A percentile compares a stretch with the other conserved stretches of the same genome.
Evolutionary conservation across 2,113 vertebrate genomes (phyloP).

Genomic region (Sapajus apella): DNA sequence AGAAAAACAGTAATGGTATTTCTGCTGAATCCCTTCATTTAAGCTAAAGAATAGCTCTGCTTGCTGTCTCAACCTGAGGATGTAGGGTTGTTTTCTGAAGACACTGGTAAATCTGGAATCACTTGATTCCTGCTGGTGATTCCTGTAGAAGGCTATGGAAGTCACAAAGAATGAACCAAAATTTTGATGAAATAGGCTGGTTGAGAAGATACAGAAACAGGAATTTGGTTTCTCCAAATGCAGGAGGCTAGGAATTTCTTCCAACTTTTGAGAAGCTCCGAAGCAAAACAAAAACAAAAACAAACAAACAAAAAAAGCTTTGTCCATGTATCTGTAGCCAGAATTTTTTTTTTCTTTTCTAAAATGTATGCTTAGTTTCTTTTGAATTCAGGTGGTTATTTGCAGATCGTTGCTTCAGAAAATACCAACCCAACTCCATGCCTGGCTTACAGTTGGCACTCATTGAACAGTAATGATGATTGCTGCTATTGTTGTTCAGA

Average conservation of each 20-base stretch:
- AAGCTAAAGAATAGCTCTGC: slow-evolving; percentile 8
- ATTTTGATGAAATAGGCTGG: not conserved
- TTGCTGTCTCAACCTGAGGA: not conserved
- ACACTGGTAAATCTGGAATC: not conserved
- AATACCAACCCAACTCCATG: not conserved
- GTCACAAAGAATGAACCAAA: not conserved
- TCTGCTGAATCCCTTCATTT: slow-evolving; percentile 24
- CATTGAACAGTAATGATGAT: not conserved
- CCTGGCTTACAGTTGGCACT: not conserved
- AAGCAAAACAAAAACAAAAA: not conserved
- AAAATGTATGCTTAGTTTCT: not conserved
- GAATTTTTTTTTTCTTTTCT: not conserved
- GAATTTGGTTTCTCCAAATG: not conserved
- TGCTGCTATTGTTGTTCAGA: not conserved
- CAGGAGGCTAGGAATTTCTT: not conserved
- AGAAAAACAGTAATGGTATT: not conserved
- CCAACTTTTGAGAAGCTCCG: not conserved
- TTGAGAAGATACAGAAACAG: not conserved
- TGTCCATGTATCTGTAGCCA: not conserved
- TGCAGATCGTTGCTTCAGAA: not conserved
- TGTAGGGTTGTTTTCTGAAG: not conserved
- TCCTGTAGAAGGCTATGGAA: not conserved
- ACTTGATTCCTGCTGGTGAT: not conserved
- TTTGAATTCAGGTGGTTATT: not conserved
- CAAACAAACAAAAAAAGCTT: not conserved